Conservation (phyloP, 2,113 vertebrate genomes). For the Hippolais icterina region DNA sequence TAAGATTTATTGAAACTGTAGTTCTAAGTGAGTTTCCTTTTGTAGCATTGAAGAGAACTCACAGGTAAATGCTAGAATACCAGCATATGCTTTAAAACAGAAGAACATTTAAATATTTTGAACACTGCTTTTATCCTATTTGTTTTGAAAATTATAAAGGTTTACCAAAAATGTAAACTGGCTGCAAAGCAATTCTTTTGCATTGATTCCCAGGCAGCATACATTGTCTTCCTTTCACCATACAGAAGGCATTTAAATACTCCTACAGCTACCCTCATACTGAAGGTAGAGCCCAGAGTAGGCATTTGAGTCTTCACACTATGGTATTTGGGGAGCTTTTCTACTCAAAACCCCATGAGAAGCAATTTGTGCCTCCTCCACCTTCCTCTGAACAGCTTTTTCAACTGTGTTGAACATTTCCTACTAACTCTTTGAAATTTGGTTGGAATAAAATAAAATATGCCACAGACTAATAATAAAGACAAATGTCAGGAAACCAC, state of each 20-base stretch:
- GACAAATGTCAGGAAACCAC: not conserved
- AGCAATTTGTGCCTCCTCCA: not conserved
- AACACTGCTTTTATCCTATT: not conserved
- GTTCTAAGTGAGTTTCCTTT: not conserved
- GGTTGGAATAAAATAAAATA: not conserved
- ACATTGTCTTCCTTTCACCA: not conserved
- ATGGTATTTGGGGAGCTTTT: not conserved
- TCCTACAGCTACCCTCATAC: not conserved
- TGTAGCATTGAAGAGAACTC: not conserved
- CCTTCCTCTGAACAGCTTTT: not conserved
- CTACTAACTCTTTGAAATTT: not conserved
- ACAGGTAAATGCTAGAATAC: not conserved
- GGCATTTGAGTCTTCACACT: not conserved
- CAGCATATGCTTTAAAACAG: not conserved
- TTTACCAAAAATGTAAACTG: not conserved
- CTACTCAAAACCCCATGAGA: not conserved
- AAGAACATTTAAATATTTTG: not conserved
- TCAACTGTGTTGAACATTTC: not conserved
- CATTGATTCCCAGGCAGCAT: not conserved
- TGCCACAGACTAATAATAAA: not conserved
- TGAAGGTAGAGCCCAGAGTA: not conserved
- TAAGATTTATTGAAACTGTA: not conserved
- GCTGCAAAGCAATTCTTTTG: not conserved
- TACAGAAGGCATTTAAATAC: not conserved
- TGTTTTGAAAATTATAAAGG: not conserved